Base-by-base conservation (phyloP, 2,888 invertebrate species). In the Sycophila texana region DNA sequence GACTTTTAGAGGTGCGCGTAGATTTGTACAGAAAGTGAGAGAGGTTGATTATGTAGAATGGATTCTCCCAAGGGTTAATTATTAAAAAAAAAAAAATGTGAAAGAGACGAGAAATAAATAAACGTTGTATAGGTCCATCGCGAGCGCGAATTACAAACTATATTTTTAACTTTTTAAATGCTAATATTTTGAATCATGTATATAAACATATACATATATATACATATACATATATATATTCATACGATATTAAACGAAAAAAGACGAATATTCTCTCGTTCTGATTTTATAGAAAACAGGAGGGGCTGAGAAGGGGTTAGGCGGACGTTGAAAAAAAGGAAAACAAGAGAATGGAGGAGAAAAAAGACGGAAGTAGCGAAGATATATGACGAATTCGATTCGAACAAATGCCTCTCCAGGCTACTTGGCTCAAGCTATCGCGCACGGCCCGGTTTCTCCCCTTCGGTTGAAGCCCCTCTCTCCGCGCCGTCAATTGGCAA, bases 91-190 rank as follows among this genome's bases (percentile, higher is more conserved):
- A n/a, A n/a, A n/a, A n/a, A 74, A 65, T 57, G 61, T 30, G 26
- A 63, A 72, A 74, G 71, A 71, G 70, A 75, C 47, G 67, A 68
- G 70, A 63, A 81, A 70, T 77, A 83, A 83, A 78, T 78, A 80
- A 79, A 80, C 68, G 79, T 81, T 88, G 85, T 87, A 86, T 85
- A 88, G 88, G 86, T 89, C 87, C 88, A 88, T 87, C 87, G 86
- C 85, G 87, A 87, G 88, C 87, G 88, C 87, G 88, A 89, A 87
- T 88, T 87, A 88, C 87, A 89, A 85, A 89, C 86, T 90, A 90
- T 90, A 90, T 90, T 90, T 90, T 90, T 90, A 89, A 89, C 87
- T 89, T 86, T 89, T 87, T 88, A 88, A 89, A 88, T 85, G 82
- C 73, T 88, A 87, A 90, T 89, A 89, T 89, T 89, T 89, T 89